phyloP scores from a whole-genome alignment of 2,888 invertebrate genomes.

The Sussaba pulchella region DNA sequence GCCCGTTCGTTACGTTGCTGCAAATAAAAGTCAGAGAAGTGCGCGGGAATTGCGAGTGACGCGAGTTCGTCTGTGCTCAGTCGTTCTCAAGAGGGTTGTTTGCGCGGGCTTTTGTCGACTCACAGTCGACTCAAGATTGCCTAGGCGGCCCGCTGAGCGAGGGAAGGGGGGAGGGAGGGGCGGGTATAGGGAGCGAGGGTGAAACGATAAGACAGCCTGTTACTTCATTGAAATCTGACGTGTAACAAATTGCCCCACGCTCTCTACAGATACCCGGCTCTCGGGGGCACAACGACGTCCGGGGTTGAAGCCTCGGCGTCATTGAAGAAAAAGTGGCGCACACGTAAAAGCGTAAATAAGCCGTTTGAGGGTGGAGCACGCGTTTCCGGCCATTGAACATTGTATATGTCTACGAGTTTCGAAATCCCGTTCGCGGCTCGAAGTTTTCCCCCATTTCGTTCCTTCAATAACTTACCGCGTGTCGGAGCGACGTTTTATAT shows the following conservation, averaged over 20 bases:
- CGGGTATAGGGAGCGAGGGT: conserved; percentile 41
- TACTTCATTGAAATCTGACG: conserved; percentile 76
- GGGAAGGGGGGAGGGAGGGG: conserved; percentile 8
- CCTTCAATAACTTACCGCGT: not conserved
- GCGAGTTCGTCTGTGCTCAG: not conserved
- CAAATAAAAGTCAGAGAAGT: too few relatives aligned
- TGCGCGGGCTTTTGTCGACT: conserved; percentile 21
- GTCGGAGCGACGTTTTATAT: conserved; percentile 38
- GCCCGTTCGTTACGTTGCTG: conserved; percentile 33
- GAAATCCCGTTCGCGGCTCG: conserved; percentile 24
- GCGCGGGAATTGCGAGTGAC: not conserved
- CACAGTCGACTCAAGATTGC: conserved; percentile 31
- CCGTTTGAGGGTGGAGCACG: conserved; percentile 41
- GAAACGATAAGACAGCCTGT: conserved; percentile 72
- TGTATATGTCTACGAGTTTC: conserved; percentile 52
- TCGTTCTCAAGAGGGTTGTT: conserved; percentile 50
- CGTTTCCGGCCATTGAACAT: conserved; percentile 49
- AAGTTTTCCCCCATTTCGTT: conserved; percentile 7
- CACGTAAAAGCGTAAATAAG: conserved; percentile 3
- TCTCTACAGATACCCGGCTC: conserved; percentile 62
- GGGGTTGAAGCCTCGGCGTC: conserved; percentile 36
- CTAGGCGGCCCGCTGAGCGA: too few relatives aligned
- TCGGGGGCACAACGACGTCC: conserved; percentile 13
- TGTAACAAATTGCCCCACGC: conserved; percentile 73
- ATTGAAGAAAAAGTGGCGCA: conserved; percentile 2